phyloP scores from a whole-genome alignment of 2,113 vertebrate genomes.

The Lophotis ruficrista region DNA sequence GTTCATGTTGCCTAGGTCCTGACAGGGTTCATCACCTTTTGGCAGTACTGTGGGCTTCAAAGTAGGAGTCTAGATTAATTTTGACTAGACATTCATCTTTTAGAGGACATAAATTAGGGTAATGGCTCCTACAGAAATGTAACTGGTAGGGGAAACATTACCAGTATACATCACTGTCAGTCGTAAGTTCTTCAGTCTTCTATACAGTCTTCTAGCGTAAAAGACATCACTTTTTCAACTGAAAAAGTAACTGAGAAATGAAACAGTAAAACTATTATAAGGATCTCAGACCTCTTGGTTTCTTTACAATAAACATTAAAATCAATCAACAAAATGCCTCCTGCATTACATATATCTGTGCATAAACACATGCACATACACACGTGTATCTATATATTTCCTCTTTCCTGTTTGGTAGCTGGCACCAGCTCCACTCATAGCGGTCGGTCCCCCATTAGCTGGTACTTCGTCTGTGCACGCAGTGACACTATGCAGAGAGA shows the following conservation, averaged over 20 bases:
- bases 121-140: neutral
- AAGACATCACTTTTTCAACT: neutral
- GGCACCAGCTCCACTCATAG: no score
- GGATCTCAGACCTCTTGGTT: neutral
- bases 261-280: neutral
- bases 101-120: neutral
- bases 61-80: neutral
- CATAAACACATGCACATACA: no score
- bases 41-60: no score
- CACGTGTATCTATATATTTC: no score
- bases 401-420: no score
- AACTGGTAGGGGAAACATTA: neutral
- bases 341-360: no score
- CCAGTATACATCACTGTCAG: neutral
- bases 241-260: neutral
- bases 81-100: neutral
- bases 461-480: no score
- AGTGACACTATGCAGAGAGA: no score
- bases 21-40: neutral
- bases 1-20: neutral
- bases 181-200: neutral
- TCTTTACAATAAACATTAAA: neutral
- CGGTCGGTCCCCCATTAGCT: no score
- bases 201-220: neutral
- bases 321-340: neutral